Evolutionary conservation across 1,140 invertebrate genomes (phyloP).

Genomic region (Drosophila sproati): DNA sequence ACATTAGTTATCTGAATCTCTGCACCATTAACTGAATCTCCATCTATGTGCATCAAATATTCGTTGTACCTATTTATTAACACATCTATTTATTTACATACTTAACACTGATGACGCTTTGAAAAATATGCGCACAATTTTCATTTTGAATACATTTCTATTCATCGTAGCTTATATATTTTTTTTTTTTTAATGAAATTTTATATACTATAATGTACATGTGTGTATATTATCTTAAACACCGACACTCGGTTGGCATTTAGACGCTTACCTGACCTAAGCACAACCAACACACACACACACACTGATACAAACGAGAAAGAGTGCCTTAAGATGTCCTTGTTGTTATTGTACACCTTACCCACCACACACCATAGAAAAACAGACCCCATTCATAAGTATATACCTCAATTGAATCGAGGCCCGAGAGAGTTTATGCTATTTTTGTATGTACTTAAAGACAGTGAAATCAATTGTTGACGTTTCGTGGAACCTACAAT

Average conservation of each 20-base stretch:
- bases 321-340: constrained; percentile 69
- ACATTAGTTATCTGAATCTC: constrained; percentile 22
- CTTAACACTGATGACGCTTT: constrained; percentile 2
- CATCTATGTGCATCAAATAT: constrained; percentile 12
- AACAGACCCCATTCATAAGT: constrained; percentile 21
- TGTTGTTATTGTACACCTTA: constrained; percentile 40
- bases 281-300: constrained; percentile 30
- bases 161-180: constrained; percentile 11
- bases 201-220: constrained; percentile 17
- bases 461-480: constrained; percentile 24
- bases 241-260: constrained; percentile 55
- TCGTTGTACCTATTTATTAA: constrained; percentile 13
- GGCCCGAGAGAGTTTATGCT: constrained; percentile 32
- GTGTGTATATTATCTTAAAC: constrained; percentile 13
- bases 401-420: constrained; percentile 40
- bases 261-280: constrained; percentile 47
- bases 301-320: constrained; percentile 29
- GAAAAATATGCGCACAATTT: constrained; percentile 34
- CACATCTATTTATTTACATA: constrained; percentile 7
- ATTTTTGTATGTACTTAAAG: constrained; percentile 41
- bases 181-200: constrained; percentile 23
- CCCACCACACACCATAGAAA: background rate
- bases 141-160: constrained; percentile 21
- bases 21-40: constrained; percentile 30
- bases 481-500: constrained; percentile 19